Percentiles rank a stretch among this genome's conserved stretches.
These are phyloP conservation scores for Acanthoscelides obtectus DNA, from an alignment of 2,888 invertebrate species.

Conservation along the genomic window DNA sequence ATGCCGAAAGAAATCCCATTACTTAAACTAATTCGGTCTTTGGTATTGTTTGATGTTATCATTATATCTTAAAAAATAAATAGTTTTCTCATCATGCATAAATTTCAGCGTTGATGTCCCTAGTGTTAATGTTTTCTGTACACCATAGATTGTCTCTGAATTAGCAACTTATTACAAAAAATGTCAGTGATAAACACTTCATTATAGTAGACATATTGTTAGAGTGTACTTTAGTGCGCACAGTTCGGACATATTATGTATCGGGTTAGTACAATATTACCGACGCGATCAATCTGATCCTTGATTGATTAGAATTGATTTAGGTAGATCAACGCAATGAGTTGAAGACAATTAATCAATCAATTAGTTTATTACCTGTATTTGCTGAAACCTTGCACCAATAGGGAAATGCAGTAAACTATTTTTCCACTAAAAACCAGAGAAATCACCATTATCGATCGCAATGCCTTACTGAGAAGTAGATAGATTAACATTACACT, in stretches of 20 bases:
- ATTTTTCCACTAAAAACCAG: no score
- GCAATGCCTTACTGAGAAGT: no score
- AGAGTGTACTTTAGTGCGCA: neutral
- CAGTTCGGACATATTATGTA: neutral
- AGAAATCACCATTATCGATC: no score
- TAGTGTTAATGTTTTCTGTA: neutral
- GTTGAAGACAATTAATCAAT: no score
- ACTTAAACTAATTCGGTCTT: neutral
- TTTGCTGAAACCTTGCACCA: no score
- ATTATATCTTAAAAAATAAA: neutral
- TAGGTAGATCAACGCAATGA: no score
- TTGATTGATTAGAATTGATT: no score
- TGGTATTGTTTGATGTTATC: neutral
- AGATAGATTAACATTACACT: no score
- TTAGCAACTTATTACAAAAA: neutral
- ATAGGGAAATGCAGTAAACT: no score
- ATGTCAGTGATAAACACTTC: neutral
- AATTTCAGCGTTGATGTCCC: neutral
- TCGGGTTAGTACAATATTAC: neutral
- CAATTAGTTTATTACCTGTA: no score
- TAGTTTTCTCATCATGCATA: neutral
- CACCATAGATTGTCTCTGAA: neutral
- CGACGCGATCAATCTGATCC: no score
- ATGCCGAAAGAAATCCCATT: neutral
- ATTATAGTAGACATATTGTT: neutral